Evolutionary conservation across 2,888 invertebrate genomes (phyloP).

Genomic region (Hyppa rectilinea): DNA sequence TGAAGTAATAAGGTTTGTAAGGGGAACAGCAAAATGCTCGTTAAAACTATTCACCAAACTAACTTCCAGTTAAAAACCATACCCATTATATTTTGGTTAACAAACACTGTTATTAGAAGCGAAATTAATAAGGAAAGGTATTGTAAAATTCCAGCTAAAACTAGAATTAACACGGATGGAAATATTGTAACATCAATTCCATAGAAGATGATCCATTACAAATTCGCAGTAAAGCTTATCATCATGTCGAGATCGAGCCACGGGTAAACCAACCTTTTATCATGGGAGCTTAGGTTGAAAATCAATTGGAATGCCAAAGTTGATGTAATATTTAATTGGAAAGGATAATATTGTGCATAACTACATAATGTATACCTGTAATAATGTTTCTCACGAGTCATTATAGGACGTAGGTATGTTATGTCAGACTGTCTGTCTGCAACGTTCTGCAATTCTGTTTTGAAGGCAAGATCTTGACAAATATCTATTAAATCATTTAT

Average conservation of each 20-base stretch:
- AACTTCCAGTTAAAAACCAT: not conserved
- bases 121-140: not conserved
- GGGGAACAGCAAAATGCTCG: constrained; percentile 2
- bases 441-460: too few relatives aligned
- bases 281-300: not conserved
- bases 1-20: not conserved
- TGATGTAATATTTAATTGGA: constrained; percentile 56
- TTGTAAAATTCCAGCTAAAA: constrained; percentile 31
- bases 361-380: not conserved
- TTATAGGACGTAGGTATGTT: constrained; percentile 36
- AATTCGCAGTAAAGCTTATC: constrained; percentile 59
- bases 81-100: not conserved
- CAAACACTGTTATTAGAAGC: not conserved
- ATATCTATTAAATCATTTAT: constrained; percentile 9
- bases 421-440: constrained; percentile 57
- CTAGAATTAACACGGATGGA: constrained; percentile 26
- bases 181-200: constrained; percentile 44
- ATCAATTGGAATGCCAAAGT: constrained; percentile 21
- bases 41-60: not conserved
- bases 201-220: constrained; percentile 46
- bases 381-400: constrained; percentile 34
- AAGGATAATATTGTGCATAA: constrained; percentile 24
- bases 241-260: constrained; percentile 4
- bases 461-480: constrained; percentile 18
- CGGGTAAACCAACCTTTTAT: not conserved